Percentiles rank a stretch among this genome's conserved stretches.
Conservation (phyloP, 2,113 vertebrate genomes). For the Campylomormyrus numenius region DNA sequence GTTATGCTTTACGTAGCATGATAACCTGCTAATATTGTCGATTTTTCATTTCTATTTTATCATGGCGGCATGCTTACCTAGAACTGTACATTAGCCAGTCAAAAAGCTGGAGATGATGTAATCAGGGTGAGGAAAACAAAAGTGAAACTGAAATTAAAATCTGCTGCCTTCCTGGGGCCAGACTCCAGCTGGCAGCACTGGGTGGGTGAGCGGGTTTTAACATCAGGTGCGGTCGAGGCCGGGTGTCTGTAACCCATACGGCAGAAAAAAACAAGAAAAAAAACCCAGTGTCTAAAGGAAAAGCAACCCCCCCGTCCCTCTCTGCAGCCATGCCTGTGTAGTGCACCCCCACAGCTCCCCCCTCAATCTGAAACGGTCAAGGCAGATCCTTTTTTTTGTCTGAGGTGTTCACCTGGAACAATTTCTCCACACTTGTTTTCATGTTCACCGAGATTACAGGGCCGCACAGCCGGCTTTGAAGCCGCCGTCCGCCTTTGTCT, state of each 20-base stretch:
- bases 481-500: slow-evolving; percentile 90
- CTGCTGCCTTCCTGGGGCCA: neutral
- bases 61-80: neutral
- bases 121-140: neutral
- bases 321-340: slow-evolving; percentile 42
- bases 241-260: neutral
- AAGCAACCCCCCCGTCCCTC: slow-evolving; percentile 1
- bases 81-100: neutral
- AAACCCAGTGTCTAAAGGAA: slow-evolving; percentile 29
- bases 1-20: neutral
- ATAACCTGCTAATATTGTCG: neutral
- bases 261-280: slow-evolving; percentile 10
- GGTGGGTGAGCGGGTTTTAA: neutral
- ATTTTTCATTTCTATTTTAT: neutral
- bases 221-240: neutral
- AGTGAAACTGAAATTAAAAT: neutral
- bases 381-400: slow-evolving; percentile 85
- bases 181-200: neutral
- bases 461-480: slow-evolving; percentile 92
- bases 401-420: slow-evolving; percentile 99
- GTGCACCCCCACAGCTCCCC: slow-evolving; percentile 38
- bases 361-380: slow-evolving; percentile 66
- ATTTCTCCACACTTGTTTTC: slow-evolving; percentile 99
- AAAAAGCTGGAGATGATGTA: neutral
- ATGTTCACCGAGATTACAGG: slow-evolving; percentile 99